phyloP scores from a whole-genome alignment of 2,113 vertebrate species.

The Steatornis caripensis region DNA sequence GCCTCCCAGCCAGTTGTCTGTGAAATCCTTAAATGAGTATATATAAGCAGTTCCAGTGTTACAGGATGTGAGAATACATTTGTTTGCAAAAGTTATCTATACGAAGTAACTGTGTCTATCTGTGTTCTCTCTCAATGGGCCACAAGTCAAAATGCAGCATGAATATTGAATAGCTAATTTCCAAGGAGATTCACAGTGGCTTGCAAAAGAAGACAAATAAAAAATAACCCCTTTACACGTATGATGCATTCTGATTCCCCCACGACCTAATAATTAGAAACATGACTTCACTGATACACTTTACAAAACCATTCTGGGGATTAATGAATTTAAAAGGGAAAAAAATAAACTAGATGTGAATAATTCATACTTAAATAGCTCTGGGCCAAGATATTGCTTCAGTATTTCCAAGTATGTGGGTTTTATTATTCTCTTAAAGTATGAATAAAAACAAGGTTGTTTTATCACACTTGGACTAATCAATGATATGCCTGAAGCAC shows the following conservation, averaged over 20 bases:
- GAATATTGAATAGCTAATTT: background rate
- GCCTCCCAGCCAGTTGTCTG: background rate
- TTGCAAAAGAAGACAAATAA: background rate
- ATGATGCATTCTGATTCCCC: background rate
- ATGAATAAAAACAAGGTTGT: conserved; percentile 65
- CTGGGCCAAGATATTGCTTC: conserved; percentile 58
- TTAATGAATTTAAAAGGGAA: conserved; percentile 53
- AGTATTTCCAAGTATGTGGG: conserved; percentile 60
- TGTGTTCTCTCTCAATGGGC: background rate
- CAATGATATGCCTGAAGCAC: conserved; percentile 46
- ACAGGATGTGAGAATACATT: background rate
- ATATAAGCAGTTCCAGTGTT: background rate
- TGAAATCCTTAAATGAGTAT: background rate
- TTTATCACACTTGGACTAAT: conserved; percentile 67
- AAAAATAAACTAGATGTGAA: conserved; percentile 28
- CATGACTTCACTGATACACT: background rate
- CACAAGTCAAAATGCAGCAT: background rate
- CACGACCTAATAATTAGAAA: conserved; percentile 30
- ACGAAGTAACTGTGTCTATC: background rate
- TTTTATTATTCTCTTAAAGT: conserved; percentile 64
- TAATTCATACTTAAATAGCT: conserved; percentile 64
- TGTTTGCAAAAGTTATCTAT: background rate
- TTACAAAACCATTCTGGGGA: conserved; percentile 32
- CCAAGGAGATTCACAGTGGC: background rate
- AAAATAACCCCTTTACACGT: conserved; percentile 9